Conservation (phyloP, 1,140 invertebrate genomes). For the Drosophila willistoni region DNA sequence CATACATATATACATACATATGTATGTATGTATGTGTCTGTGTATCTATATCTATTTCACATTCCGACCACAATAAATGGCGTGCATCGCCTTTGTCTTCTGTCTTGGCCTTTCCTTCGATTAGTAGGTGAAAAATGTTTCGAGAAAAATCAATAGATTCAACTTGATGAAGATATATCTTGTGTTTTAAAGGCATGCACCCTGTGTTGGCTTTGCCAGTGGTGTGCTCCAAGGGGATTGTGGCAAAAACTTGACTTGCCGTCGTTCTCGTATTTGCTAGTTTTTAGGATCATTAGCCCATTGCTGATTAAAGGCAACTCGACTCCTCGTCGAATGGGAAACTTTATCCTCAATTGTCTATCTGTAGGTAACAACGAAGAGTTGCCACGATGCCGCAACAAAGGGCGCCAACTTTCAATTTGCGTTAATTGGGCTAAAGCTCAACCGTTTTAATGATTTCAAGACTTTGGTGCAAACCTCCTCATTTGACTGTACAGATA, state of each 20-base stretch:
- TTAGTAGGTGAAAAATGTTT: constrained; percentile 56
- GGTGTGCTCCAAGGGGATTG: background rate
- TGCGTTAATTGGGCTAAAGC: too few species aligned
- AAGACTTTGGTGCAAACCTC: too few species aligned
- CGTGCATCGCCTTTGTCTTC: constrained; percentile 62
- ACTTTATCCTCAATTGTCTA: background rate
- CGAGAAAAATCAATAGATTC: constrained; percentile 65
- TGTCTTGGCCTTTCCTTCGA: constrained; percentile 48
- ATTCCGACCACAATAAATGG: constrained; percentile 48
- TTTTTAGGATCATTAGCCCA: background rate
- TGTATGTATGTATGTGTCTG: background rate
- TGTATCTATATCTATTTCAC: constrained; percentile 24
- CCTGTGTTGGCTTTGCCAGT: constrained; percentile 1
- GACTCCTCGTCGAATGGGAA: background rate
- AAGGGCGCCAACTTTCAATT: too few species aligned
- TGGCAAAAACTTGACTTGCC: background rate
- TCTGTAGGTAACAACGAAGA: background rate
- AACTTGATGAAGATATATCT: constrained; percentile 25
- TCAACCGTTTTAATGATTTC: too few species aligned
- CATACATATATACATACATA: background rate
- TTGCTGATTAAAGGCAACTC: background rate
- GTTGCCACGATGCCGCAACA: too few species aligned
- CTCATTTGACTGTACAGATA: too few species aligned
- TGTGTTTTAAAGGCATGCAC: constrained; percentile 11
- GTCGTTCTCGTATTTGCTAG: background rate